Evolutionary conservation across 2,888 invertebrate genomes (phyloP).

Genomic region (Eulithis prunata): DNA sequence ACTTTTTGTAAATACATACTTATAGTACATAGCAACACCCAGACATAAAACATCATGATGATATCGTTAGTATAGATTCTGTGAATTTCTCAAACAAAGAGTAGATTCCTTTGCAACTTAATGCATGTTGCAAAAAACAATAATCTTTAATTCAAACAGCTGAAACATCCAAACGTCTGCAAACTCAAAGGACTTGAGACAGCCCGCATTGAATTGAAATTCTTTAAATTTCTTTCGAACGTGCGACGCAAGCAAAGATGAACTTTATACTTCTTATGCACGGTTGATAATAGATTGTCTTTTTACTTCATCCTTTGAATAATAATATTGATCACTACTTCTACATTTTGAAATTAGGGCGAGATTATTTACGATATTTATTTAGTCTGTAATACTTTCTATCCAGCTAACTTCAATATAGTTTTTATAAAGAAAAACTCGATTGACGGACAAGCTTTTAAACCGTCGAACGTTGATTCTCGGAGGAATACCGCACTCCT

Average conservation of each 20-base stretch:
- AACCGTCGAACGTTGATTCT: constrained; percentile 51
- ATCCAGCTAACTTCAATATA: constrained; percentile 25
- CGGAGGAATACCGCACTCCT: constrained; percentile 46
- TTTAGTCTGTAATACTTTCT: no score
- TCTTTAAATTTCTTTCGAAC: constrained; percentile 25
- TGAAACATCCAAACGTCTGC: constrained; percentile 12
- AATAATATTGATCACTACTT: no score
- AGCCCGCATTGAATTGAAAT: constrained; percentile 24
- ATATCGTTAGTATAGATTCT: no score
- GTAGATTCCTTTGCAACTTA: no score
- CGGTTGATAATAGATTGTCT: constrained; percentile 4
- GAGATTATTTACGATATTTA: no score
- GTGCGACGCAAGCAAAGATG: constrained; percentile 12
- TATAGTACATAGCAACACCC: no score
- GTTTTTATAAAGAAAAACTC: constrained; percentile 37
- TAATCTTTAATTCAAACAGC: constrained; percentile 11
- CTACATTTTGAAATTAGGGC: no score
- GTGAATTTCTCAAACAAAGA: no score
- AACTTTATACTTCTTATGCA: constrained; percentile 3
- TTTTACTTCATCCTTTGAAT: no score
- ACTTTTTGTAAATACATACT: no score
- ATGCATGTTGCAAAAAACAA: not conserved
- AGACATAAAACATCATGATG: no score
- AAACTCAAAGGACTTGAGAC: constrained; percentile 14
- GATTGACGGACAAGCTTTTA: constrained; percentile 48